Percentiles rank a stretch among this genome's conserved stretches.
phyloP scores from a whole-genome alignment of 2,888 invertebrate genomes.

The Limnephilus lunatus region DNA sequence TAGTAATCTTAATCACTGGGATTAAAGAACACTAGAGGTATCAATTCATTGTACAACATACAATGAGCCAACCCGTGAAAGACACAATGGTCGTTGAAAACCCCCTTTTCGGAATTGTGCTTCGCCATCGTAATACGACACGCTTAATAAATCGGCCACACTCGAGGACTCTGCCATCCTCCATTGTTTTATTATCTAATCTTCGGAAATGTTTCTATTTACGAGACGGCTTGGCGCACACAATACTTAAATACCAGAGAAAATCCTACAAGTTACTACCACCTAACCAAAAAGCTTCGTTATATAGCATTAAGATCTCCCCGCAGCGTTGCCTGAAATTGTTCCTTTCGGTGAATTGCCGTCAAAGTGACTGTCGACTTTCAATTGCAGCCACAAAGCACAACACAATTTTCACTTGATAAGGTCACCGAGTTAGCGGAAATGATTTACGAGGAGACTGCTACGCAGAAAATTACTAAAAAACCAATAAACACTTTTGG shows the following conservation, averaged over 20 bases:
- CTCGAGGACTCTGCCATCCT: neutral
- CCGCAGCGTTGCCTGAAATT: neutral
- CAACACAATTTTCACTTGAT: neutral
- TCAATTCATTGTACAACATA: no score
- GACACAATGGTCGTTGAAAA: neutral
- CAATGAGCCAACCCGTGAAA: neutral
- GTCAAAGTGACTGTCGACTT: neutral
- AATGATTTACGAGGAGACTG: slow-evolving; percentile 1
- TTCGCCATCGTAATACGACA: neutral
- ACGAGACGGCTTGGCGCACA: slow-evolving; percentile 44
- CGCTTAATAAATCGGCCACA: slow-evolving; percentile 4
- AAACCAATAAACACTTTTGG: neutral
- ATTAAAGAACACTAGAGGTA: no score
- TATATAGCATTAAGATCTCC: neutral
- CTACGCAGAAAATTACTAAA: slow-evolving; percentile 2
- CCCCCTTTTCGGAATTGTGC: neutral
- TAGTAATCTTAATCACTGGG: no score
- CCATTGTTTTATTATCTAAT: neutral
- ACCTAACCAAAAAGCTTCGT: neutral
- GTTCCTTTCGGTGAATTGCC: neutral
- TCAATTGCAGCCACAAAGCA: neutral
- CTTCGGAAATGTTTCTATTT: slow-evolving; percentile 28
- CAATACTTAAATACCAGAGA: neutral
- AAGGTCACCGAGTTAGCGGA: slow-evolving; percentile 7
- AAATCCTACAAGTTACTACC: neutral